Evolutionary conservation across 2,888 invertebrate species (phyloP), one percentile per base, ranked within the genome.

Genomic region (Alloplasta piceator): DNA sequence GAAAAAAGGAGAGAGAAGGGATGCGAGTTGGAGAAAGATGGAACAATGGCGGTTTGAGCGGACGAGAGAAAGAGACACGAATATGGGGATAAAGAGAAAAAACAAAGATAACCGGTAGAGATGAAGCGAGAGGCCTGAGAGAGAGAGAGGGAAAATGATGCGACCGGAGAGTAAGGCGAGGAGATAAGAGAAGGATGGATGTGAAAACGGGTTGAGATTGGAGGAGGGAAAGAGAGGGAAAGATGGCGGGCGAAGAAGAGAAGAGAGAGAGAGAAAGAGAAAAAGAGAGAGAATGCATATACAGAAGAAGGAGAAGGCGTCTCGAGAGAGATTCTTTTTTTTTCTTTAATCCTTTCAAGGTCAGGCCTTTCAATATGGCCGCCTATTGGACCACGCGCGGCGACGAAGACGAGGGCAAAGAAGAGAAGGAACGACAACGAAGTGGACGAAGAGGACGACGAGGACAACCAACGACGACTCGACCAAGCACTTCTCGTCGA

Each of bases 301-400:
- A 63, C 16, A 73, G 55, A 56, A 60, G 38, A 64, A 52, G 60
- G 64, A 56, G 67, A 58, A 86, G 82, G 84, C 88, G 87, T 87
- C 88, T 86, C 78, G 83, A 86, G 82, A 85, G 84, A 86, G 26
- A 26, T 26, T 26, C 26, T 26, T 26, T 26, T 26, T 26, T 26
- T 87, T 87, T 89, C 77, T 89, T 89, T 89, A 88, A 89, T 89
- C 87, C 87, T 86, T 88, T 87, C 89, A 89, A 90, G 89, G 89
- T 89, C 89, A 87, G 84, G 86, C 63, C 26, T 86, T 87, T 86
- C 89, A 88, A 88, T 90, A 90, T 90, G 90, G 90, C 91, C 87
- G 89, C 86, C 83, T 83, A 85, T 9, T 88, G 89, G 89, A 88
- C 89, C 88, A 87, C 86, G 85, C 26, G 82, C 74, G 73, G 70